Evolutionary conservation across 2,797 vertebrate species (phyloP).

Genomic region (Pipistrellus pipistrellus): DNA sequence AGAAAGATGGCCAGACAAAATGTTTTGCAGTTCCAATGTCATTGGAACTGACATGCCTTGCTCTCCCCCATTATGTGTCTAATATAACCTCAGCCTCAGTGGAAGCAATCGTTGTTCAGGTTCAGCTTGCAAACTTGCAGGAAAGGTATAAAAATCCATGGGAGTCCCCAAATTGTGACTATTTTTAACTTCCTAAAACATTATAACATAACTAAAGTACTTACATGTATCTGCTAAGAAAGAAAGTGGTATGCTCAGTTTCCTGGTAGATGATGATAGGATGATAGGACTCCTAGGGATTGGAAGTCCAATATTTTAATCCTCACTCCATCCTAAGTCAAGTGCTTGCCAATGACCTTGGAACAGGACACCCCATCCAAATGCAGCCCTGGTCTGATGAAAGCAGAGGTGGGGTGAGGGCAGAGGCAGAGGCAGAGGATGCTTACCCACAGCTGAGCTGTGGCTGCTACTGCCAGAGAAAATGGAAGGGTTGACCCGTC

Average conservation of each 20-base stretch:
- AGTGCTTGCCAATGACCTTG: fast-evolving
- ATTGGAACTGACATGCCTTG: too few relatives aligned
- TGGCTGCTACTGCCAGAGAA: not conserved
- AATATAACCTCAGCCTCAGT: not conserved
- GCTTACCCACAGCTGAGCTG: not conserved
- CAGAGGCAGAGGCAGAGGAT: not conserved
- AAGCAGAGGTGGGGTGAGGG: not conserved
- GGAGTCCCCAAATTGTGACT: not conserved
- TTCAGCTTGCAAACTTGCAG: not conserved
- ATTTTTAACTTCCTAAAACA: not conserved
- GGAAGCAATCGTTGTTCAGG: not conserved
- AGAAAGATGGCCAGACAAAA: not conserved
- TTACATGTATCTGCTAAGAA: not conserved
- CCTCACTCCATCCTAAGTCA: not conserved
- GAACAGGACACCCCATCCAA: not conserved
- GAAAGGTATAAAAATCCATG: not conserved
- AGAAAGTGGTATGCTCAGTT: not conserved
- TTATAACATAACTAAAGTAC: not conserved
- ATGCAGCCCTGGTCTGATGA: not conserved
- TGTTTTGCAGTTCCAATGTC: fast-evolving
- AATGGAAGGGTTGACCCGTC: not conserved
- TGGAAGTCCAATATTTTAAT: not conserved
- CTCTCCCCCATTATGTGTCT: fast-evolving
- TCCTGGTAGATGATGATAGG: not conserved
- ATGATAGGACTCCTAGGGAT: fast-evolving